phyloP scores from a whole-genome alignment of 1,140 invertebrate species.

The Bombus waltoni region DNA sequence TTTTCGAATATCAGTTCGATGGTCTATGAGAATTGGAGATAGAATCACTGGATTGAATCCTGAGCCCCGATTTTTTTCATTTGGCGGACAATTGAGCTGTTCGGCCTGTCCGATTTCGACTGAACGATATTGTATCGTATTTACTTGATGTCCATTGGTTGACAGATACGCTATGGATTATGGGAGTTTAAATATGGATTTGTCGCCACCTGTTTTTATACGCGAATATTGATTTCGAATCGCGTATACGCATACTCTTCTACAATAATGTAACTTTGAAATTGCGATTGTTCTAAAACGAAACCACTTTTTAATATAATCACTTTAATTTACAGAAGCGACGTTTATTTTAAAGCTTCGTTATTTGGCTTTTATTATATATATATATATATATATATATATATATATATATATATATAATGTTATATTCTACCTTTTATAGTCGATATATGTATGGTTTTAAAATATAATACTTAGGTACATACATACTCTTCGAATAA shows the following conservation, averaged over 20 bases:
- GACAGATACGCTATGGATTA: constrained; percentile 5
- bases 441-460: too few relatives aligned
- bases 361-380: too few relatives aligned
- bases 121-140: constrained; percentile 2
- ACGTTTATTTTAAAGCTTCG: background rate
- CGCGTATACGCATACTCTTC: background rate
- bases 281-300: background rate
- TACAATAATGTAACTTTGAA: background rate
- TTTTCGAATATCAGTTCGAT: constrained; percentile 23
- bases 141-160: background rate
- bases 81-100: constrained; percentile 8
- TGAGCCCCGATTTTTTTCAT: constrained; percentile 7
- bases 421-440: too few relatives aligned
- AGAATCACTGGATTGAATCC: constrained; percentile 5
- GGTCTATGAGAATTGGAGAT: constrained; percentile 19
- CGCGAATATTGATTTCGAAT: background rate
- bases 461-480: too few relatives aligned
- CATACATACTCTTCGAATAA: too few relatives aligned
- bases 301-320: background rate
- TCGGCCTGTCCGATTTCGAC: background rate
- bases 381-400: too few relatives aligned
- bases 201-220: background rate
- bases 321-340: background rate
- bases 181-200: background rate
- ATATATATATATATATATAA: too few relatives aligned